Conservation (phyloP, 2,888 invertebrate species). For the Gonocerus acuteangulatus region DNA sequence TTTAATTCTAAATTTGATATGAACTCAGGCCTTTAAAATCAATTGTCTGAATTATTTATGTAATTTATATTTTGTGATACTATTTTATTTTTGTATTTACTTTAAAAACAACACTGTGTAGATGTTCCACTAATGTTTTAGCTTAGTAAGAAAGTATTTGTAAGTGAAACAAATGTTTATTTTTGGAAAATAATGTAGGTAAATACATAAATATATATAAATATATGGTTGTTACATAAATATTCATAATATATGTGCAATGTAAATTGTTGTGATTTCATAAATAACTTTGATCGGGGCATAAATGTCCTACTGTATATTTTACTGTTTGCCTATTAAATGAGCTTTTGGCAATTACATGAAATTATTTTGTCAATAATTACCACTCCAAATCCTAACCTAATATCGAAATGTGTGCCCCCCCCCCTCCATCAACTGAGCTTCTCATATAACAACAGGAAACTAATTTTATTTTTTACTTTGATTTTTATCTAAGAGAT, state of each 20-base stretch:
- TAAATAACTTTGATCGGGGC: slow-evolving; percentile 12
- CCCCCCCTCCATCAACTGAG: too few species aligned
- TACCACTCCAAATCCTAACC: too few species aligned
- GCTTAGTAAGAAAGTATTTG: slow-evolving; percentile 10
- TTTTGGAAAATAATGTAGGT: slow-evolving; percentile 30
- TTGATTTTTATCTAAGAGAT: too few species aligned
- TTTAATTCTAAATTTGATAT: too few species aligned
- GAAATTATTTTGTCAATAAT: too few species aligned
- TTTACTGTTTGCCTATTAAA: slow-evolving; percentile 17
- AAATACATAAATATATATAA: neutral
- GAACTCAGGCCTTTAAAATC: too few species aligned
- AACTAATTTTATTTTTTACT: too few species aligned
- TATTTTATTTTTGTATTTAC: slow-evolving; percentile 18
- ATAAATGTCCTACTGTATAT: slow-evolving; percentile 4
- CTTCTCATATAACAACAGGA: too few species aligned
- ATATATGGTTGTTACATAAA: too few species aligned
- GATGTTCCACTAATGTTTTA: neutral
- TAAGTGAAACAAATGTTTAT: slow-evolving; percentile 30
- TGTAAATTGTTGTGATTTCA: slow-evolving; percentile 14
- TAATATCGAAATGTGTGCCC: too few species aligned
- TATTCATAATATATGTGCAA: neutral
- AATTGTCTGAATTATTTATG: too few species aligned
- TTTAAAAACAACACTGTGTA: neutral
- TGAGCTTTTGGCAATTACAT: slow-evolving; percentile 23
- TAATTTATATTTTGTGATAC: slow-evolving; percentile 7